Evolutionary conservation across 1,140 invertebrate species (phyloP), one percentile per base, ranked within the genome.

Genomic region (Calephelis virginiensis): DNA sequence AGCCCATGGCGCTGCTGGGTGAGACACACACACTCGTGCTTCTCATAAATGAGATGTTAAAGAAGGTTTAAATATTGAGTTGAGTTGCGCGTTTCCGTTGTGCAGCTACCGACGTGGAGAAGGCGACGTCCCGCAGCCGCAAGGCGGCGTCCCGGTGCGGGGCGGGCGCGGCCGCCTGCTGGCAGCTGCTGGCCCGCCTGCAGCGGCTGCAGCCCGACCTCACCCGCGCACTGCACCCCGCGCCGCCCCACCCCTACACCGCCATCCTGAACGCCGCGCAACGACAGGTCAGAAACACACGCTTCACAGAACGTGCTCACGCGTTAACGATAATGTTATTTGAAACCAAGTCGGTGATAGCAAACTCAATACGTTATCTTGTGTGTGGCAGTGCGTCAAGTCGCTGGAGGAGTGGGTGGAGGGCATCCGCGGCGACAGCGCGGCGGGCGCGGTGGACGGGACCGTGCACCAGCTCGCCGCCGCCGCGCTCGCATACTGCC

Each of bases 381-480:
- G 48, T 56, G 49, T 28, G 14, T 13, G 40, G 5, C 75, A 97
- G 96, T 97, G 96, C 59, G 94, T 95, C 43, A 97, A 97, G 91
- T 96, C 96, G 17, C 91, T 99, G 70, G 98, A 99, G 86, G 97
- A 98, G 77, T 99, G 99, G 85, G 94, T 97, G 61, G 97, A 98
- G 78, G 97, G 95, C 75, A 95, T 99, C 59, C 94, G 97, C 77
- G 95, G 94, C 68, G 97, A 99, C 84, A 94, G 94, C 10, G 95
- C 96, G 46, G 94, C 95, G 6, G 90, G 92, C 10, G 97, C 98
- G 0, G 96, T 95, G 86, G 98, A 99, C 93, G 98, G 98, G 67
- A 99, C 98, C 0, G 98, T 99, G 28, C 98, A 98, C 84, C 97
- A 99, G 90, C 92, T 98, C 53, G 98, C 98, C 5, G 97, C 96